A percentile compares a stretch with the other conserved stretches of the same genome.
Conservation (phyloP, 2,888 invertebrate genomes). For the Lepeophtheirus nordmannii region DNA sequence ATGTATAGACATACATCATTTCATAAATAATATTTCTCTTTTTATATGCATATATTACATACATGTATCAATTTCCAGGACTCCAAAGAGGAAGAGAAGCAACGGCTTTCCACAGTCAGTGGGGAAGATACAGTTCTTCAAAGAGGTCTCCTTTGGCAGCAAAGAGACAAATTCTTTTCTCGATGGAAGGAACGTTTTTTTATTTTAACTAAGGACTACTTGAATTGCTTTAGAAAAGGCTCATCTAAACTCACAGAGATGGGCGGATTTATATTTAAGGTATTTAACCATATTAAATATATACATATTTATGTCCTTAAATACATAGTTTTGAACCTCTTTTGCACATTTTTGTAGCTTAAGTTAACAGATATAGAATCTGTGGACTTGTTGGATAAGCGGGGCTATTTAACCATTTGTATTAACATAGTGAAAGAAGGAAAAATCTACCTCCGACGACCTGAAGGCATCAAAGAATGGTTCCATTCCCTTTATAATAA, state of each 20-base stretch:
- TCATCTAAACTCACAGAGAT: conserved; percentile 29
- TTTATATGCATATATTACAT: neutral
- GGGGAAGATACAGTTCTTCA: neutral
- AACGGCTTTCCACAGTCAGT: neutral
- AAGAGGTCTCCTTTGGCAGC: conserved; percentile 27
- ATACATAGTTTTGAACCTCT: too few species aligned
- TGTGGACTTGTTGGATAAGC: conserved; percentile 5
- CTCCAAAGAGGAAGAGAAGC: neutral
- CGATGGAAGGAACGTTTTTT: conserved; percentile 30
- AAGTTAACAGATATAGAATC: neutral
- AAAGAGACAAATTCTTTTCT: conserved; percentile 29
- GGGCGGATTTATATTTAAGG: conserved; percentile 30
- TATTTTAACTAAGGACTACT: conserved; percentile 29
- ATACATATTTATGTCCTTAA: too few species aligned
- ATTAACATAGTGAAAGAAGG: conserved; percentile 5
- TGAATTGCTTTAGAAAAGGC: conserved; percentile 29
- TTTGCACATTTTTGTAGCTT: neutral
- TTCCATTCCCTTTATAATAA: conserved; percentile 5
- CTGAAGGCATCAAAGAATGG: conserved; percentile 13
- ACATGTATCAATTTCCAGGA: neutral
- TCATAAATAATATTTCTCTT: too few species aligned
- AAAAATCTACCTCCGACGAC: conserved; percentile 7
- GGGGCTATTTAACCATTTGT: conserved; percentile 1
- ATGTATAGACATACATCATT: too few species aligned
- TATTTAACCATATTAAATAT: conserved; percentile 12